Base-by-base conservation (phyloP, 2,797 vertebrate genomes). In the Hephaestus fuliginosus region DNA sequence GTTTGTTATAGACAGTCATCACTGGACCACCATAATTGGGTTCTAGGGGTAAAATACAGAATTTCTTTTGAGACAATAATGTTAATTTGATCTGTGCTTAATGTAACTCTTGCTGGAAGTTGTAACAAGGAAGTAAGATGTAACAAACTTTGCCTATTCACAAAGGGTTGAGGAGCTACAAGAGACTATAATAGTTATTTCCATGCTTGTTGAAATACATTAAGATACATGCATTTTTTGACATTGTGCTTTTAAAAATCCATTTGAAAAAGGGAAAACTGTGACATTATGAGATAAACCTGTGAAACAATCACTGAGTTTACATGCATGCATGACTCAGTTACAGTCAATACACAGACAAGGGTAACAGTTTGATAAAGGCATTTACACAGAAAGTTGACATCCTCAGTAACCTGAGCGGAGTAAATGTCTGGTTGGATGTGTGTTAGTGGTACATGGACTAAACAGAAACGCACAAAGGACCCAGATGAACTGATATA, bases 401-500 rank as follows among this genome's bases (percentile, higher is more conserved):
- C 36, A 28, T 73, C 10, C 15, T 72, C 46, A 7, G 25, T 61
- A 39, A 44, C 25, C 3, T 4, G 30, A 64, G 43, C 49, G 20
- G 12, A 60, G 3, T 73, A 28, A 61, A 72, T 53, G 49, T 53
- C n/a, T 66, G 41, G 25, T 44, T 44, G 4, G 22, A 53, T 60
- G 44, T 44, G 39, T 56, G 18, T 25, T 25, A 25, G 25, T 25
- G 25, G 25, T 25, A 25, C 69, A 58, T 63, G 30, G 8, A 20
- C 39, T 1, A 22, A 43, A 74, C 66, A 39, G 74, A 79, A 75
- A 72, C 67, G 56, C 61, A 65, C 51, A 83, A 62, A 67, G 56
- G 64, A 70, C 49, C 55, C 44, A 77, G 66, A 77, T 49, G 63
- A 68, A 61, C 39, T 58, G 61, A 49, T 63, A 43, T 46, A 52